Conservation (phyloP, 2,797 vertebrate species). For the Rhinoraja longicauda region DNA sequence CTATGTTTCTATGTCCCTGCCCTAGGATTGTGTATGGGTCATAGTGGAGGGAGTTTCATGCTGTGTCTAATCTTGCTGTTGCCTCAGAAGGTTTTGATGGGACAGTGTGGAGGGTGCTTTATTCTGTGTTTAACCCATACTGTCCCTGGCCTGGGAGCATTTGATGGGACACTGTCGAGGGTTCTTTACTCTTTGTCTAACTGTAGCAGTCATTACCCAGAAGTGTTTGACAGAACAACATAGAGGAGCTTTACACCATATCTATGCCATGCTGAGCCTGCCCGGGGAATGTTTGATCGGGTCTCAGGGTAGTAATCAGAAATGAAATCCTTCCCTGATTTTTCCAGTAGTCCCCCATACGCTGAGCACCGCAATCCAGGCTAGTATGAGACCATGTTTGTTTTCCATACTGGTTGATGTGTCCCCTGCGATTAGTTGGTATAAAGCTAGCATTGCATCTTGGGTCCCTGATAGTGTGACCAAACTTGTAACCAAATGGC, state of each 20-base stretch:
- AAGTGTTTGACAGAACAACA: background rate
- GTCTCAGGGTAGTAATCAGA: background rate
- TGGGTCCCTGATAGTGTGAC: background rate
- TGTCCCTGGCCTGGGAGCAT: too few species aligned
- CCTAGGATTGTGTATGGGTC: background rate
- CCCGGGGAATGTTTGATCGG: background rate
- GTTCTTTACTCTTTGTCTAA: too few species aligned
- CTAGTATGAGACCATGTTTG: background rate
- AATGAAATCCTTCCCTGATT: background rate
- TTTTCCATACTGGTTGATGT: background rate
- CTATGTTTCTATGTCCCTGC: too few species aligned
- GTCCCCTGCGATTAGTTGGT: background rate
- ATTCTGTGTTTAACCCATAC: background rate
- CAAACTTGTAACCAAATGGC: background rate
- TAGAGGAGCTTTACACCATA: background rate
- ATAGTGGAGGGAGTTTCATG: background rate
- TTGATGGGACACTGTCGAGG: background rate
- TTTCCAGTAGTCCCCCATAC: background rate
- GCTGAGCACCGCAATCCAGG: background rate
- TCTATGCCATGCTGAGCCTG: background rate
- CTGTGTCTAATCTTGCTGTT: background rate
- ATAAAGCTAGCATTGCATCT: background rate
- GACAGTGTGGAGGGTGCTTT: constrained; percentile 5
- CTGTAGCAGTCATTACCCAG: too few species aligned
- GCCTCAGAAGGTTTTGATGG: background rate